These are phyloP conservation scores for silkworm (Bombyx mori) DNA, from an alignment of 1,140 invertebrate genomes.

Conservation along the genomic window DNA sequence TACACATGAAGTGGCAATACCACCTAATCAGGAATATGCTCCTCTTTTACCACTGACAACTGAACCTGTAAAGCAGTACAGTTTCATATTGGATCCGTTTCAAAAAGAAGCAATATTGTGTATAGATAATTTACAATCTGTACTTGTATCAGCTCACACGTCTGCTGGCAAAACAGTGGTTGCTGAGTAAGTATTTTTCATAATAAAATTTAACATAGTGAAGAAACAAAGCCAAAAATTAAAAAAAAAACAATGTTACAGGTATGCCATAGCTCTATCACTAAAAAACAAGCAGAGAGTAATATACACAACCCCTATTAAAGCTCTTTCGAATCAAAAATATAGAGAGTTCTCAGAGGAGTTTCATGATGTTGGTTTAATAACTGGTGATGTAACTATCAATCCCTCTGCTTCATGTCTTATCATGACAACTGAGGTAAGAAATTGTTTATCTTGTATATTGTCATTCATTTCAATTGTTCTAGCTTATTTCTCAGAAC, in stretches of 20 bases:
- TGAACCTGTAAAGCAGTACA: slow-evolving; percentile 93
- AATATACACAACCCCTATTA: slow-evolving; percentile 99
- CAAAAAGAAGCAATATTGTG: slow-evolving; percentile 98
- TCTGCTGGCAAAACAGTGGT: slow-evolving; percentile 99
- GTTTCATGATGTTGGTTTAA: slow-evolving; percentile 97
- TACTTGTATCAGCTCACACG: slow-evolving; percentile 98
- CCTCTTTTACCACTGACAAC: slow-evolving; percentile 75
- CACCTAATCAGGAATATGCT: slow-evolving; percentile 86
- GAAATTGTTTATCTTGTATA: background rate
- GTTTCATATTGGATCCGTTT: slow-evolving; percentile 97
- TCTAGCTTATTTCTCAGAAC: background rate
- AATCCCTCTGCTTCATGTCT: slow-evolving; percentile 97
- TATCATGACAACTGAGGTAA: slow-evolving; percentile 99
- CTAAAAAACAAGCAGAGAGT: slow-evolving; percentile 85
- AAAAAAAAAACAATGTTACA: slow-evolving; percentile 26
- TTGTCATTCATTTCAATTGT: slow-evolving; percentile 1
- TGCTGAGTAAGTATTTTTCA: slow-evolving; percentile 86
- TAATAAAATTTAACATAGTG: background rate
- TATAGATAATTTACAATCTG: slow-evolving; percentile 98
- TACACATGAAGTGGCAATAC: slow-evolving; percentile 93
- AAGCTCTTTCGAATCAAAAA: slow-evolving; percentile 99
- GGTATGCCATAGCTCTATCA: slow-evolving; percentile 82
- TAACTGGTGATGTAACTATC: slow-evolving; percentile 99
- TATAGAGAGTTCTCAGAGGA: slow-evolving; percentile 98
- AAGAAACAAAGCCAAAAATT: background rate